phyloP scores from a whole-genome alignment of 2,888 invertebrate genomes.

The Trissonchulus latispiculum region DNA sequence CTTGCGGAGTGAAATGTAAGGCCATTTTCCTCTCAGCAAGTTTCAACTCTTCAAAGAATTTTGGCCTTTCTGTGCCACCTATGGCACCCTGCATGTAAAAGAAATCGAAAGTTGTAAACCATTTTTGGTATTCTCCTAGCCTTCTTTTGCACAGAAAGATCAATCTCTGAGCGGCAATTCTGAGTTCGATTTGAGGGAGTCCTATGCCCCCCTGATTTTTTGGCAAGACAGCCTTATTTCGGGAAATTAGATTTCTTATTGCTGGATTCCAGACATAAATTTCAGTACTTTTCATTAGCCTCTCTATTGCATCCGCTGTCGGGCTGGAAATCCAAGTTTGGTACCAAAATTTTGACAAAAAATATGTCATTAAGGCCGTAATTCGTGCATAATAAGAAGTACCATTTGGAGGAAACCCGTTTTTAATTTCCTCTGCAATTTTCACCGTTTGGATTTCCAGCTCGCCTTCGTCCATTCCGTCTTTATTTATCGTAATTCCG shows the following conservation, averaged over 20 bases:
- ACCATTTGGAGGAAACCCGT: too few species aligned
- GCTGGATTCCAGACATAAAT: not conserved
- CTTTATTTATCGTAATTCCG: not conserved
- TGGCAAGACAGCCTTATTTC: not conserved
- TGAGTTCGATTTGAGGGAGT: not conserved
- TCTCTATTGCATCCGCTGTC: not conserved
- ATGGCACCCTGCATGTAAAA: not conserved
- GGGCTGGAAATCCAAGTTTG: not conserved
- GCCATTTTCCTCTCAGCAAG: not conserved
- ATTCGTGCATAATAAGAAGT: not conserved
- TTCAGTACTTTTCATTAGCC: not conserved
- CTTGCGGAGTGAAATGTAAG: not conserved
- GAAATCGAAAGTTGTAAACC: not conserved
- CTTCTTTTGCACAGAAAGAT: not conserved
- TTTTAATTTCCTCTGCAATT: too few species aligned
- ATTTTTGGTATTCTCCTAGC: not conserved
- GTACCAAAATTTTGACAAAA: not conserved
- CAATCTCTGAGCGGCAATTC: not conserved
- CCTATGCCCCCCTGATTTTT: not conserved
- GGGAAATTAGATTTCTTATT: not conserved
- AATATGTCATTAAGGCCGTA: not conserved
- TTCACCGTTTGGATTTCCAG: too few species aligned
- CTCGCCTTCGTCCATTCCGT: not conserved
- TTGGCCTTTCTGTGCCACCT: not conserved
- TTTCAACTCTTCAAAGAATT: not conserved